Conservation (phyloP, 2,113 vertebrate species). For the Chloroceryle aenea region DNA sequence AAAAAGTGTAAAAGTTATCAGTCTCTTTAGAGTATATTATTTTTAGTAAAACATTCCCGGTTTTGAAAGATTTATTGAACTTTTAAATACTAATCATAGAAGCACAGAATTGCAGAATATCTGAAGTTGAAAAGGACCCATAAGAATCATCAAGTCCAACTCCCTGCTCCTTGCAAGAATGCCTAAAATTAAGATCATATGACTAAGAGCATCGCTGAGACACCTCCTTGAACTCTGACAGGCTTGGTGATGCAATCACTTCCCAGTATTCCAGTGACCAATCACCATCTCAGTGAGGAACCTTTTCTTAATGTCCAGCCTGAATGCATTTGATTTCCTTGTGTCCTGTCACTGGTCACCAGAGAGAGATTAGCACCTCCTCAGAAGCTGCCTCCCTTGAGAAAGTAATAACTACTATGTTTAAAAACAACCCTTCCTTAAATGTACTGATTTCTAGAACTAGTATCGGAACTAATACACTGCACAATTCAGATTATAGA, state of each 20-base stretch:
- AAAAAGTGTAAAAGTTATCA: neutral
- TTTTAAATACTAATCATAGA: neutral
- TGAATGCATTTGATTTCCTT: neutral
- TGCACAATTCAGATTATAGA: neutral
- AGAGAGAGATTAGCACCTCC: neutral
- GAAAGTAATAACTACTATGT: neutral
- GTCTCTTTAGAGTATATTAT: neutral
- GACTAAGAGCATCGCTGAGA: neutral
- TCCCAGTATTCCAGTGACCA: fast-evolving
- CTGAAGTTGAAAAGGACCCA: neutral
- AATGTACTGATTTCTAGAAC: neutral
- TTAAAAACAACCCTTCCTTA: neutral
- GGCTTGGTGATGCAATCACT: neutral
- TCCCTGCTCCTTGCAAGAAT: neutral
- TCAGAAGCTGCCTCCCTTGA: neutral
- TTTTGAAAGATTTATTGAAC: neutral
- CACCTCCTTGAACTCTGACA: neutral
- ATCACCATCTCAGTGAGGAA: neutral
- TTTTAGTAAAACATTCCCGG: neutral
- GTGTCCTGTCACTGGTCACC: fast-evolving
- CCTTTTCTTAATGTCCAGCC: neutral
- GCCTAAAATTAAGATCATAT: neutral
- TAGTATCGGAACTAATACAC: neutral
- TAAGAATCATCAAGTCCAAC: neutral
- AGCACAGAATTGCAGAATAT: neutral